Evolutionary conservation across 2,888 invertebrate species (phyloP), one percentile per base, ranked within the genome.

Genomic region (Dione juno): DNA sequence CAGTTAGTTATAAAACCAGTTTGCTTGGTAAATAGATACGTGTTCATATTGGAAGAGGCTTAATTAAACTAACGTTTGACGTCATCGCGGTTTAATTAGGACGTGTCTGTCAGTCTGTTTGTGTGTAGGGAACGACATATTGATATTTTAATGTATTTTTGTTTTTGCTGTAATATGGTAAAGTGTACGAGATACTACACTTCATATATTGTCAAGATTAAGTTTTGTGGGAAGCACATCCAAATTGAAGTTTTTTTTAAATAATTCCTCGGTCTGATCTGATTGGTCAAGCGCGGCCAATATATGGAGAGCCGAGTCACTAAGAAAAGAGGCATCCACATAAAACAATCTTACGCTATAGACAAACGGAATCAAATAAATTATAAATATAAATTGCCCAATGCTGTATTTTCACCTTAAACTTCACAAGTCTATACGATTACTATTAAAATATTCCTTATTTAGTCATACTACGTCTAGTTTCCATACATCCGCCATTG

Each of bases 401-500:
- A 59, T 21, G 41, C 9, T 21, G n/a, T 43, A 10, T 45, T 45
- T 37, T 28, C 35, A 50, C 64, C 64, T 64, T 64, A 64, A 64
- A 64, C 64, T 64, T 64, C 64, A 64, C 50, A 13, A 37, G 16
- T 16, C 35, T 5, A 43, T 50, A 28, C 45, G 16, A 16, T 63
- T 48, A 63, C 28, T 50, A 63, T 63, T 63, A 45, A 63, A 63
- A 50, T 50, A 64, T 48, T 50, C 64, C 64, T 37, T 64, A 64
- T 64, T 64, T 64, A 50, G 64, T 64, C 16, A 50, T 16, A 19
- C 19, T 35, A 16, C 64, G 48, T 64, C 64, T 19, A 64, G 64
- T 64, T 50, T 50, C 50, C 64, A 45, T 61, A 61, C 61, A 40
- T 50, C 64, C 64, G 64, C 64, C 57, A 57, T 57, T 57, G 48